Evolutionary conservation across 2,888 invertebrate genomes (phyloP).

Genomic region (Muscina levida): DNA sequence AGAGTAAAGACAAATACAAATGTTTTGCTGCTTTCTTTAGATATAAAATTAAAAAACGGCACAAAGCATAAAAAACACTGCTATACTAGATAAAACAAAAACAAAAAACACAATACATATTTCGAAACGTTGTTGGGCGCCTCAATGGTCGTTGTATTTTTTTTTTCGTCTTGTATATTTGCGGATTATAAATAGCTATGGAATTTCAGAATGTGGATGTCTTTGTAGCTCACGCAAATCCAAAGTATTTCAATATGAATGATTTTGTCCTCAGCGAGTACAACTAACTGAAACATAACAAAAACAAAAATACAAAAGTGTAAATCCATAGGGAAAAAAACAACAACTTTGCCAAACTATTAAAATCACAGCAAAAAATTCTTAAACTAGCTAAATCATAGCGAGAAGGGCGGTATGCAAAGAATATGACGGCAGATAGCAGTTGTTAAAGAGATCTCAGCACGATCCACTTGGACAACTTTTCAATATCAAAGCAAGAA

Average conservation of each 20-base stretch:
- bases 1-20: background rate
- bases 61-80: background rate
- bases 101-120: too few species aligned
- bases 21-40: background rate
- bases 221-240: background rate
- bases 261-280: background rate
- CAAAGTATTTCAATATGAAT: conserved; percentile 11
- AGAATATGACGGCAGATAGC: too few species aligned
- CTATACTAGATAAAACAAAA: too few species aligned
- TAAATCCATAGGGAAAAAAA: conserved; percentile 16
- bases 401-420: too few species aligned
- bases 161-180: background rate
- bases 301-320: conserved; percentile 27
- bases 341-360: too few species aligned
- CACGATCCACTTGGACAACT: background rate
- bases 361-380: too few species aligned
- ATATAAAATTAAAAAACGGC: too few species aligned
- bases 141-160: conserved; percentile 38
- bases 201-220: conserved; percentile 54
- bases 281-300: background rate
- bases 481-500: conserved; percentile 32
- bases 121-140: conserved; percentile 40
- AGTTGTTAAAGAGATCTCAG: background rate
- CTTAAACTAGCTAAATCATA: too few species aligned
- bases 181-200: conserved; percentile 47